phyloP scores from a whole-genome alignment of 2,113 vertebrate species.

The Oncorhynchus tshawytscha region DNA sequence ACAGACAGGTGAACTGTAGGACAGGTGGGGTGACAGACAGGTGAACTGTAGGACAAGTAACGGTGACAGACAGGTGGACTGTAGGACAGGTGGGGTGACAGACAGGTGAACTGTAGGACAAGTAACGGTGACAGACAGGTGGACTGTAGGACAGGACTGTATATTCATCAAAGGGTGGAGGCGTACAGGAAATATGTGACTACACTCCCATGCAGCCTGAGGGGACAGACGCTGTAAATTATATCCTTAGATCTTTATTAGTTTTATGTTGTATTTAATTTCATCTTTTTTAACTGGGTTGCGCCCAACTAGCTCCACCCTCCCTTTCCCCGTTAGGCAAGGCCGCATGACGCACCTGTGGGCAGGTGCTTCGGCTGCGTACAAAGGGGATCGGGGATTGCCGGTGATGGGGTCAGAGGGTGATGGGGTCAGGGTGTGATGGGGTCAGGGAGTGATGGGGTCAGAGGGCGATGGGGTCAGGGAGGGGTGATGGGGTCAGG shows the following conservation, averaged over 20 bases:
- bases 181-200: constrained; percentile 59
- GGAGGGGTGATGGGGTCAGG: not conserved
- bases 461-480: not conserved
- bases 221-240: constrained; percentile 51
- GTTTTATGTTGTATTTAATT: too few species aligned
- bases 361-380: too few species aligned
- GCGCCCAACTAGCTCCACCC: too few species aligned
- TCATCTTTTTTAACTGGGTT: too few species aligned
- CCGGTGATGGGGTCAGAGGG: not conserved
- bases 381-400: too few species aligned
- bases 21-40: not conserved
- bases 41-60: constrained; percentile 10
- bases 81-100: too few species aligned
- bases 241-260: constrained; percentile 31
- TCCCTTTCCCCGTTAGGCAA: too few species aligned
- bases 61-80: not conserved
- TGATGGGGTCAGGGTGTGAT: constrained; percentile 35
- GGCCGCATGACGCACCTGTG: too few species aligned
- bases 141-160: constrained; percentile 18
- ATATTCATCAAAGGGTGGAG: constrained; percentile 38
- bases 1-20: too few species aligned
- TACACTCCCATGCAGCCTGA: constrained; percentile 39
- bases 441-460: not conserved
- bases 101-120: not conserved
- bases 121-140: not conserved